A percentile compares a stretch with the other conserved stretches of the same genome.
phyloP scores from a whole-genome alignment of 2,113 vertebrate species.

The Theropithecus gelada region DNA sequence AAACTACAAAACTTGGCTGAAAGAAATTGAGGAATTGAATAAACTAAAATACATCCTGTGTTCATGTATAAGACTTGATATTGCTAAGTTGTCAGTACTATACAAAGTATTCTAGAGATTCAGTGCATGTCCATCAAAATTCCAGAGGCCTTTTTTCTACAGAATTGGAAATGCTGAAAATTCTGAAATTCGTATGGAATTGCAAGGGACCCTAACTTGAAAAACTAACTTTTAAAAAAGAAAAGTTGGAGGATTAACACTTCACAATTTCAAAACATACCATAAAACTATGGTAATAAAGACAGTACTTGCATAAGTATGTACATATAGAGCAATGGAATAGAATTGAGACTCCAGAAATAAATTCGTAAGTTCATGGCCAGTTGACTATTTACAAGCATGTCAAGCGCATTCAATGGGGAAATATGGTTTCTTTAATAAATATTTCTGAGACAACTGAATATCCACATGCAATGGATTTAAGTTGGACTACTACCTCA shows the following conservation, averaged over 20 bases:
- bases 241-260: neutral
- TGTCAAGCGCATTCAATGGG: neutral
- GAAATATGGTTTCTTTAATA: neutral
- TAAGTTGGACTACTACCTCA: neutral
- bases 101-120: neutral
- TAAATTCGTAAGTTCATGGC: neutral
- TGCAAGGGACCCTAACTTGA: neutral
- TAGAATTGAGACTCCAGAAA: neutral
- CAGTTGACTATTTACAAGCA: neutral
- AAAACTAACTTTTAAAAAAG: neutral
- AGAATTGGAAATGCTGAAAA: neutral
- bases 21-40: neutral
- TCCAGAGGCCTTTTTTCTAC: neutral
- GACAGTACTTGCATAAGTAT: neutral
- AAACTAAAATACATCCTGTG: neutral
- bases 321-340: neutral
- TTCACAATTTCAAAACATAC: neutral
- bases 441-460: neutral
- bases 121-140: neutral
- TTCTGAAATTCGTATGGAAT: neutral
- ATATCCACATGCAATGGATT: neutral
- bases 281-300: neutral
- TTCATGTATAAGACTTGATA: neutral
- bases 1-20: neutral
- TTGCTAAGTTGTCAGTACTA: neutral